Conservation (phyloP, 2,797 vertebrate genomes). For the Coreius guichenoti region DNA sequence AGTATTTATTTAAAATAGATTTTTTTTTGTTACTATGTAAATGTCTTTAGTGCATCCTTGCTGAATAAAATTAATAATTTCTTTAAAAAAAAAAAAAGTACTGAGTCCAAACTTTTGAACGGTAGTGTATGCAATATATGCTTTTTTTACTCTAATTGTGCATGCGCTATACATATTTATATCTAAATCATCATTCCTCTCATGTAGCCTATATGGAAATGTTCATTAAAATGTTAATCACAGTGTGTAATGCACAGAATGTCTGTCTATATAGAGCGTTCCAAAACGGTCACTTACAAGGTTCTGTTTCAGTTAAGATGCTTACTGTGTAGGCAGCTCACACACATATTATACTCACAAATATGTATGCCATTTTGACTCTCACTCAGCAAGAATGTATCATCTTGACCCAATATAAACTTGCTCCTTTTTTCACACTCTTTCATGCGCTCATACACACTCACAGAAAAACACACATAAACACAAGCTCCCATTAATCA, state of each 20-base stretch:
- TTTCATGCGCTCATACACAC: conserved; percentile 29
- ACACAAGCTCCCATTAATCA: conserved; percentile 46
- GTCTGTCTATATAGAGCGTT: background rate
- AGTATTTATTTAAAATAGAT: background rate
- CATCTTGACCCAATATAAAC: conserved; percentile 21
- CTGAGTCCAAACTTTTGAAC: background rate
- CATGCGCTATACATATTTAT: background rate
- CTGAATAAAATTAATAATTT: background rate
- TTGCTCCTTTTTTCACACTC: conserved; percentile 30
- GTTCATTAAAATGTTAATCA: background rate
- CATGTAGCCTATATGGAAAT: background rate
- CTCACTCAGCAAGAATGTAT: conserved; percentile 24
- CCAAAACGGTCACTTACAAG: background rate
- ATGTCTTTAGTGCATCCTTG: background rate
- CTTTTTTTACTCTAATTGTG: background rate
- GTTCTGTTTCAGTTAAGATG: background rate
- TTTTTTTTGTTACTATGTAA: background rate
- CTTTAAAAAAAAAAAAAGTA: background rate
- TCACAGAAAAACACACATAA: conserved; percentile 34
- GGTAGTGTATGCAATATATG: background rate
- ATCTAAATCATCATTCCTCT: background rate
- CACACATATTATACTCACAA: conserved; percentile 17
- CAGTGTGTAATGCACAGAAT: background rate
- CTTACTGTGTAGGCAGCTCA: conserved; percentile 14
- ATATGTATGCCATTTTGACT: conserved; percentile 31